Base-by-base conservation (phyloP, 2,113 vertebrate genomes). In the Neogobius melanostomus region DNA sequence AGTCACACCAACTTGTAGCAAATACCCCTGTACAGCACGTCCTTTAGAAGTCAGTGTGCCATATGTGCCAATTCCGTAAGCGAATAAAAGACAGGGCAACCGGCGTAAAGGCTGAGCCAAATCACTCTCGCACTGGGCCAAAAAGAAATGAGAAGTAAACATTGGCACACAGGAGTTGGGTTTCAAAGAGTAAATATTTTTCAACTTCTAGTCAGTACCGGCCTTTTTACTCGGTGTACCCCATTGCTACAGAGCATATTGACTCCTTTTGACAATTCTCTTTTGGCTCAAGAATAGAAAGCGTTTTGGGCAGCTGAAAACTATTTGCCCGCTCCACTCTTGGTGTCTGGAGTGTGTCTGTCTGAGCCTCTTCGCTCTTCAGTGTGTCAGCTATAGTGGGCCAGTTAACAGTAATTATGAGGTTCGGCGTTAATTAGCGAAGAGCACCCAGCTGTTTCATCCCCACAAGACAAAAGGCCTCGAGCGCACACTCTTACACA, bases 361-460 rank as follows among this genome's bases (percentile, higher is more conserved):
- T 81, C 74, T 80, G 61, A 3, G 7, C 75, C 54, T 81, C 76
- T 64, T 57, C 46, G 46, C 45, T 62, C 54, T 21, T 52, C 68
- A 72, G 72, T 74, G 46, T 82, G 69, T 79, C 81, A 80, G 78
- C 74, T 77, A 72, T 79, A 84, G 84, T 83, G 51, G 83, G 78
- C 78, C 88, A 84, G 84, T 89, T 87, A 90, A 84, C 85, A 80
- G 88, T 91, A 89, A 90, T 89, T 90, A 91, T 75, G 79, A 87
- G 83, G 83, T 86, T 89, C 79, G 85, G 75, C 46, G 63, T 90
- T 91, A 91, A 91, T 91, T 90, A 90, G 88, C 77, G 21, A 83
- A 81, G 83, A 83, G 84, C 88, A 89, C 85, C 88, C 90, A 91
- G 88, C 88, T 91, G 90, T 90, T 90, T 88, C 85, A 88, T 77